These are phyloP conservation scores for Rhagoletis zephyria DNA, from an alignment of 1,140 invertebrate species.

Conservation along the genomic window DNA sequence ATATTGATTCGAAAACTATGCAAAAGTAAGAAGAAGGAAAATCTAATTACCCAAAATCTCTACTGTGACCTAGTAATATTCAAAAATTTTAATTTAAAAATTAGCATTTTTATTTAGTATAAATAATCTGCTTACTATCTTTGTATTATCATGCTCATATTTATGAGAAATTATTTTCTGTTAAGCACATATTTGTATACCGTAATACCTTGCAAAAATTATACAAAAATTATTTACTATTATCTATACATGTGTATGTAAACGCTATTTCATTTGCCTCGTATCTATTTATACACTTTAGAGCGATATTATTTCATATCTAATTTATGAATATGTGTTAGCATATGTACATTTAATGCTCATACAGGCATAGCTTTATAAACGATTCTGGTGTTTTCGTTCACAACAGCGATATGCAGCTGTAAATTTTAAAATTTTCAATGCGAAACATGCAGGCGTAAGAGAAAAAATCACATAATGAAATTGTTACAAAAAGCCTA, in stretches of 20 bases:
- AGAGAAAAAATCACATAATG: conserved; percentile 62
- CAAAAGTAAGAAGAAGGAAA: background rate
- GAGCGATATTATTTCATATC: too few relatives aligned
- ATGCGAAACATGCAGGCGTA: conserved; percentile 58
- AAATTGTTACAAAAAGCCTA: conserved; percentile 37
- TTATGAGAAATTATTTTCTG: too few relatives aligned
- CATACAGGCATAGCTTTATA: too few relatives aligned
- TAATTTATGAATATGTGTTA: too few relatives aligned
- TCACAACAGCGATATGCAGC: background rate
- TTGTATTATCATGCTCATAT: too few relatives aligned
- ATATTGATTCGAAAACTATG: background rate
- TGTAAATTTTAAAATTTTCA: background rate
- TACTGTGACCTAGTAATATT: background rate
- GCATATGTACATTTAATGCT: background rate
- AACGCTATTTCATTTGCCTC: too few relatives aligned
- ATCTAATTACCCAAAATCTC: background rate
- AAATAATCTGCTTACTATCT: background rate
- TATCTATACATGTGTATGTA: background rate
- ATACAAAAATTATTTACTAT: background rate
- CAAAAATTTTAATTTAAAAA: background rate
- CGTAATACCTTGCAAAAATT: too few relatives aligned
- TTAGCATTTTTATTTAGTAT: background rate
- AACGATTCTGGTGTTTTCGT: background rate
- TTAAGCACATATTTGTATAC: too few relatives aligned
- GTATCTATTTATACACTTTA: too few relatives aligned